Percentiles rank a stretch among this genome's conserved stretches.
phyloP scores from a whole-genome alignment of 1,140 invertebrate species.

The Wiebesia pumilae region DNA sequence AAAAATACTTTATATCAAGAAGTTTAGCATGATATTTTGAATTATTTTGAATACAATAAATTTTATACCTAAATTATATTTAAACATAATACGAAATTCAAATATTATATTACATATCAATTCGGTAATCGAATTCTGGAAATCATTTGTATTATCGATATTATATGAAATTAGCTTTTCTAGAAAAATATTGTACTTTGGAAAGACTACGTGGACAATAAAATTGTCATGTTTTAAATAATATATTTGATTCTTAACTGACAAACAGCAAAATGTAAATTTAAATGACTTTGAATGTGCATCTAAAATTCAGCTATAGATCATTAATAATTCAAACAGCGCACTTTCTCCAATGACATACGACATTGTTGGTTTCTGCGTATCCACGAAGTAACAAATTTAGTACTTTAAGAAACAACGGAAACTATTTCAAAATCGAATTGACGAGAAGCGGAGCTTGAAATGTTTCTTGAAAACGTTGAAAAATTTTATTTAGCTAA shows the following conservation, averaged over 20 bases:
- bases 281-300: conserved; percentile 17
- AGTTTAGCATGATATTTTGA: too few relatives aligned
- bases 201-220: background rate
- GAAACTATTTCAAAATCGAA: conserved; percentile 6
- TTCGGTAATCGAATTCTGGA: too few relatives aligned
- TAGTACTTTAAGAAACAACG: background rate
- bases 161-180: too few relatives aligned
- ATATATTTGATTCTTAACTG: background rate
- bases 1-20: too few relatives aligned
- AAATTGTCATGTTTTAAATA: background rate
- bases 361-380: background rate
- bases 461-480: background rate
- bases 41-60: too few relatives aligned
- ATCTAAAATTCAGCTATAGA: background rate
- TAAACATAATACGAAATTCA: too few relatives aligned
- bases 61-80: too few relatives aligned
- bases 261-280: conserved; percentile 7
- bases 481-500: background rate
- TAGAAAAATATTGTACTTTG: too few relatives aligned
- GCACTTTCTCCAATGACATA: conserved; percentile 7
- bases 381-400: conserved; percentile 15
- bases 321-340: conserved; percentile 24
- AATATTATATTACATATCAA: too few relatives aligned
- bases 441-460: background rate
- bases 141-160: too few relatives aligned